phyloP scores from a whole-genome alignment of 2,797 vertebrate species.

The Sebastes variabilis region DNA sequence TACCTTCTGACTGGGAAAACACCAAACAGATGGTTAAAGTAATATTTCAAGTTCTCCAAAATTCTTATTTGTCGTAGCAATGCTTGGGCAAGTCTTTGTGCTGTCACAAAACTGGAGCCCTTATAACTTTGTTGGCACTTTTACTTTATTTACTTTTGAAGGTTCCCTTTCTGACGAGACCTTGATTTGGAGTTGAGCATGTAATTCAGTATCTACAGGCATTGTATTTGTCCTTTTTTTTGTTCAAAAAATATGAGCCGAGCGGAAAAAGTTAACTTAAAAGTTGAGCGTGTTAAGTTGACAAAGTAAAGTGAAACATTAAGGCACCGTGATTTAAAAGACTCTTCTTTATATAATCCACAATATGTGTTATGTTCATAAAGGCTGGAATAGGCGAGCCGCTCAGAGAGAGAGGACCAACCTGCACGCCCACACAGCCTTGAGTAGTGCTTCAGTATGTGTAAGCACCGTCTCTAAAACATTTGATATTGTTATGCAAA shows the following conservation, averaged over 20 bases:
- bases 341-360: background rate
- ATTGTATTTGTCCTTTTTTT: background rate
- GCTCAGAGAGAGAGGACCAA: background rate
- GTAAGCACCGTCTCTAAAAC: conserved; percentile 27
- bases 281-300: background rate
- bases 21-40: background rate
- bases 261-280: background rate
- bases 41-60: background rate
- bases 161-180: background rate
- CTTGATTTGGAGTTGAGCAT: background rate
- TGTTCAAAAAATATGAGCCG: too few relatives aligned
- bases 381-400: background rate
- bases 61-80: background rate
- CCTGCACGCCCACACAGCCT: conserved; percentile 17
- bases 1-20: background rate
- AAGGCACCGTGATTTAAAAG: background rate
- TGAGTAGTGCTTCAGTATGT: conserved; percentile 48
- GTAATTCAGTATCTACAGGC: background rate
- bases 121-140: background rate
- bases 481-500: conserved; percentile 51
- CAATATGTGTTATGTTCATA: conserved; percentile 12
- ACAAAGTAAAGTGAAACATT: background rate
- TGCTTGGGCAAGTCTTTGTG: background rate
- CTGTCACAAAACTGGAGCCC: background rate
- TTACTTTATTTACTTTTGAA: background rate